A percentile compares a stretch with the other conserved stretches of the same genome.
Conservation (phyloP, 2,113 vertebrate species). For the Oreotrochilus melanogaster region DNA sequence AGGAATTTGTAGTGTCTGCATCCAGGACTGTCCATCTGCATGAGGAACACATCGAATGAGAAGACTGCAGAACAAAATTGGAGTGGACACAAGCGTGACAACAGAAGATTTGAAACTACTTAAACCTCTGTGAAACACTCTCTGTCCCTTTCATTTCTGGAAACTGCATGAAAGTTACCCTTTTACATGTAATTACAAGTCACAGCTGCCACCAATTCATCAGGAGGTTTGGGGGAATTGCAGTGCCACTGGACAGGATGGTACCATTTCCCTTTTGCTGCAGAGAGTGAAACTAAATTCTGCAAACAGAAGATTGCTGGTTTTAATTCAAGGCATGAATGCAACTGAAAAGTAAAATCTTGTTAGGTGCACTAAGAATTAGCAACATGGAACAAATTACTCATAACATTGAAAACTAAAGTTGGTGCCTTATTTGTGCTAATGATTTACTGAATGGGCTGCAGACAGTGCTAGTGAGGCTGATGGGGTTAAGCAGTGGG, state of each 20-base stretch:
- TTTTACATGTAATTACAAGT: constrained; percentile 10
- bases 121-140: background rate
- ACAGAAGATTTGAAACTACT: background rate
- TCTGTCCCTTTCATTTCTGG: background rate
- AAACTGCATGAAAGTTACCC: background rate
- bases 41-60: background rate
- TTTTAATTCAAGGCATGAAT: constrained; percentile 20
- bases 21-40: background rate
- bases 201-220: background rate
- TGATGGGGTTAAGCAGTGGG: constrained; percentile 9
- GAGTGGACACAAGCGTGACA: background rate
- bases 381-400: background rate
- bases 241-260: background rate
- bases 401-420: constrained; percentile 35
- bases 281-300: background rate
- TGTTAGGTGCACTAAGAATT: constrained; percentile 20
- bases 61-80: background rate
- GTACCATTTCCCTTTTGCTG: background rate
- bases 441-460: constrained; percentile 28
- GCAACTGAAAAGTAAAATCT: constrained; percentile 39
- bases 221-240: background rate
- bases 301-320: constrained; percentile 19
- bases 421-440: background rate
- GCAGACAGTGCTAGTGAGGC: background rate
- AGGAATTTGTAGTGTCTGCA: background rate